Percentiles rank a stretch among this genome's conserved stretches.
phyloP scores from a whole-genome alignment of 2,888 invertebrate genomes.

The Tinea pellionella region DNA sequence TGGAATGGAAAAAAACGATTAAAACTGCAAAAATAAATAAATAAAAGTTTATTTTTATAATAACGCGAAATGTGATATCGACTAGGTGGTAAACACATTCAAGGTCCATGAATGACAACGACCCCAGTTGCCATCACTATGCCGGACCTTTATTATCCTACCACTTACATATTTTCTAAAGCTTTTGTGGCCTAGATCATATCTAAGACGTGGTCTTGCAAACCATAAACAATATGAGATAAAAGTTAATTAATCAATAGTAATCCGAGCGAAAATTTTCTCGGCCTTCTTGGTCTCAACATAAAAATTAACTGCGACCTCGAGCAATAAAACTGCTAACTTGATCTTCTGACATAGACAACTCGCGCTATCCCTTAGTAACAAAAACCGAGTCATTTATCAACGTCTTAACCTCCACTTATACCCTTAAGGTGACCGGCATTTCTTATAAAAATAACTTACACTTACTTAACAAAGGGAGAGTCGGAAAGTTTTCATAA shows the following conservation, averaged over 20 bases:
- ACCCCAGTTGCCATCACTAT: too few relatives aligned
- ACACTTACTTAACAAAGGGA: conserved; percentile 10
- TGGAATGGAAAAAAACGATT: too few relatives aligned
- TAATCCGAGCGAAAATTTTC: neutral
- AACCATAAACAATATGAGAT: too few relatives aligned
- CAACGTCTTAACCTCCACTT: conserved; percentile 7
- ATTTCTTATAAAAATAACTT: conserved; percentile 10
- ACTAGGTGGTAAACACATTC: too few relatives aligned
- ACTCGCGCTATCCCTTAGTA: neutral
- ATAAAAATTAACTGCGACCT: neutral
- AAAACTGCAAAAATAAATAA: too few relatives aligned
- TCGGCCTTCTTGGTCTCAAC: neutral
- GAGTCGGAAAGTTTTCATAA: neutral
- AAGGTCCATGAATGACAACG: too few relatives aligned
- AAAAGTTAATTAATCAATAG: neutral
- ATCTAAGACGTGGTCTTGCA: too few relatives aligned
- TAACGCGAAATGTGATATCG: too few relatives aligned
- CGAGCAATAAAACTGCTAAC: conserved; percentile 5
- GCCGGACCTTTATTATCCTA: too few relatives aligned
- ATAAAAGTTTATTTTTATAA: too few relatives aligned
- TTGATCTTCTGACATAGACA: conserved; percentile 1
- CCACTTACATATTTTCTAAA: too few relatives aligned
- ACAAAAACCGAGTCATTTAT: conserved; percentile 12
- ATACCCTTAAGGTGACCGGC: conserved; percentile 13
- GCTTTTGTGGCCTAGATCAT: too few relatives aligned